Conservation (phyloP, 2,113 vertebrate genomes). For the human (Homo sapiens) region GRCh38 chr2:154219501-154220000, state of each 20-base stretch:
- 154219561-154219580: not conserved
- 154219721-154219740: not conserved
- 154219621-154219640: not conserved
- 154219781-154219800: not conserved
- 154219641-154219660: not conserved
- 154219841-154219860: not conserved
- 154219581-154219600: not conserved
- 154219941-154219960: not conserved
- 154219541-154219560: not conserved
- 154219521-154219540: not conserved
- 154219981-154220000: not conserved
- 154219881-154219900: not conserved
- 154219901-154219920: not conserved
- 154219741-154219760: not conserved
- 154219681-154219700: not conserved
- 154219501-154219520: not conserved
- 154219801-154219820: not conserved
- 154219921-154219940: not conserved
- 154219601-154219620: not conserved
- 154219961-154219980: not conserved
- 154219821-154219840: not conserved
- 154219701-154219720: not conserved
- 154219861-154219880: not conserved
- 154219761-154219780: not conserved
- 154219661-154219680: not conserved